phyloP scores from a whole-genome alignment of 2,888 invertebrate species.

The Sympetrum striolatum region DNA sequence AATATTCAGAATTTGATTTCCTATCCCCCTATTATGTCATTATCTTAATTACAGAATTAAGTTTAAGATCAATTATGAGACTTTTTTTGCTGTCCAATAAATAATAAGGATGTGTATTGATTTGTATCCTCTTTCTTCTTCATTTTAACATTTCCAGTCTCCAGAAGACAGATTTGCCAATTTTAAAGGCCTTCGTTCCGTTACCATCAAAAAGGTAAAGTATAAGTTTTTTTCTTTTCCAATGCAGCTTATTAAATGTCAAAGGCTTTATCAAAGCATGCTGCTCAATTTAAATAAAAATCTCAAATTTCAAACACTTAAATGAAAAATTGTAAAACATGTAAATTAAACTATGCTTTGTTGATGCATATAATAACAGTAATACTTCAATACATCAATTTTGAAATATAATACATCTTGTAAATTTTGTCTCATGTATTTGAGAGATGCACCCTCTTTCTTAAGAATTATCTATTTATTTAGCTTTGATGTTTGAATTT shows the following conservation, averaged over 20 bases:
- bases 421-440: neutral
- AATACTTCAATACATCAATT: neutral
- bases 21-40: no score
- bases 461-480: neutral
- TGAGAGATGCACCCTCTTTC: neutral
- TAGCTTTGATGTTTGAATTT: no score
- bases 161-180: constrained; percentile 73
- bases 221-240: neutral
- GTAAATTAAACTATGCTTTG: neutral
- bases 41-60: no score
- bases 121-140: neutral
- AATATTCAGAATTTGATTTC: no score
- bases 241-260: neutral
- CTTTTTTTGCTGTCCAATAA: no score
- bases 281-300: neutral
- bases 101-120: neutral
- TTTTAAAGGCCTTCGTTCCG: constrained; percentile 80
- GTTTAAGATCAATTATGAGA: no score
- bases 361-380: neutral
- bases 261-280: neutral
- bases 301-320: neutral
- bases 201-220: constrained; percentile 84
- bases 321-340: neutral
- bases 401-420: neutral
- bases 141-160: constrained; percentile 63